phyloP scores from a whole-genome alignment of 2,888 invertebrate species.

The Nasonia oneida region DNA sequence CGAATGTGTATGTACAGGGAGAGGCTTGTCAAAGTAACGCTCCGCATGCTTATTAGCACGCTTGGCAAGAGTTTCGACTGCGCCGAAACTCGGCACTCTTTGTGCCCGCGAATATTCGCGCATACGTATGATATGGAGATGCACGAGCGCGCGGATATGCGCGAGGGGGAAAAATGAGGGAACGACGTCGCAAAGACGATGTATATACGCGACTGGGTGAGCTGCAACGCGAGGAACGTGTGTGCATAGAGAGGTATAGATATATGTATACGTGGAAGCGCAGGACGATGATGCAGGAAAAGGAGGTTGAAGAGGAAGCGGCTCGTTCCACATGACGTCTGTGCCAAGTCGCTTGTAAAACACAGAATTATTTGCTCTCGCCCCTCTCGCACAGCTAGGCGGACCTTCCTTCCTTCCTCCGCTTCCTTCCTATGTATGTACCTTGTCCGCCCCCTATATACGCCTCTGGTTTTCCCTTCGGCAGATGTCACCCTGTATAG shows the following conservation, averaged over 20 bases:
- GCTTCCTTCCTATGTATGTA: not conserved
- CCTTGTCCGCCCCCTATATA: not conserved
- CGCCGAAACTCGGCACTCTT: not conserved
- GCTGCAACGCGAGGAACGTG: no score
- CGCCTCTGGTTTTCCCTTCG: not conserved
- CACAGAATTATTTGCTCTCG: constrained; percentile 30
- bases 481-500: not conserved
- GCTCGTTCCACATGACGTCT: constrained; percentile 54
- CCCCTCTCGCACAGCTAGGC: not conserved
- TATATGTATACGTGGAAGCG: not conserved
- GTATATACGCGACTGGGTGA: not conserved
- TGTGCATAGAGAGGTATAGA: not conserved
- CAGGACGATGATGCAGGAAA: not conserved
- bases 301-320: constrained; percentile 39
- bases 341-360: constrained; percentile 57
- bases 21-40: not conserved
- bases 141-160: not conserved
- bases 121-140: not conserved
- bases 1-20: not conserved
- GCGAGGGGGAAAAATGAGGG: not conserved
- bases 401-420: not conserved
- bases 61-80: not conserved
- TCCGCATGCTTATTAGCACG: constrained; percentile 20
- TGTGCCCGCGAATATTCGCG: not conserved
- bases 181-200: constrained; percentile 5